These are phyloP conservation scores for Brachionus angularis DNA, from an alignment of 1,140 invertebrate species.

Conservation along the genomic window DNA sequence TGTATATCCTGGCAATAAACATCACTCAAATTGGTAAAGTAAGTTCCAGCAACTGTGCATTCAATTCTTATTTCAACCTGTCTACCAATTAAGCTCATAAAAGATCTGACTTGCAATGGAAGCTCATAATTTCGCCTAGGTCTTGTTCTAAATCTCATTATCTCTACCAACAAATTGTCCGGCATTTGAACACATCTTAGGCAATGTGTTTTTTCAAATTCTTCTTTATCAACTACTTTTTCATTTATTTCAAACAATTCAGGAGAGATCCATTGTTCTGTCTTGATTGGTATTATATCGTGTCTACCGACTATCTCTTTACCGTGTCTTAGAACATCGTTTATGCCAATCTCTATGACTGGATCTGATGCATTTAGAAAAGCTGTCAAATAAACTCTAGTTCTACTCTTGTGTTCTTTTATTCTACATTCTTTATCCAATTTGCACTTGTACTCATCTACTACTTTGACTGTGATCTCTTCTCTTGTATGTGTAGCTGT, in stretches of 20 bases:
- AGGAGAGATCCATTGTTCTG: slow-evolving; percentile 81
- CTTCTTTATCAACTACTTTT: slow-evolving; percentile 77
- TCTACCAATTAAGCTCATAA: slow-evolving; percentile 51
- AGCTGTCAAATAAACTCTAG: slow-evolving; percentile 87
- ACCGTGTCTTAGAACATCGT: slow-evolving; percentile 90
- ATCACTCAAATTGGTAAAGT: slow-evolving; percentile 21
- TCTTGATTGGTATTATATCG: slow-evolving; percentile 97
- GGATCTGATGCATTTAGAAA: slow-evolving; percentile 72
- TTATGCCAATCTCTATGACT: slow-evolving; percentile 90
- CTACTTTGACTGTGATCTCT: slow-evolving; percentile 89
- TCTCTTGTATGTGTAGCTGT: slow-evolving; percentile 93
- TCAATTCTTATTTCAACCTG: slow-evolving; percentile 71
- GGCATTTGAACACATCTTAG: slow-evolving; percentile 90
- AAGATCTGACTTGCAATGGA: slow-evolving; percentile 76
- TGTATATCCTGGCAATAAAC: slow-evolving; percentile 86
- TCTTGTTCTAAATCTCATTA: slow-evolving; percentile 90
- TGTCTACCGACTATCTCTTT: slow-evolving; percentile 97
- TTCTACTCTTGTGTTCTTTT: slow-evolving; percentile 84
- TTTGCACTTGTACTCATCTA: slow-evolving; percentile 91
- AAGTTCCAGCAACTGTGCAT: slow-evolving; percentile 22
- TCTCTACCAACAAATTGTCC: slow-evolving; percentile 82
- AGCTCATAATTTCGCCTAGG: slow-evolving; percentile 93
- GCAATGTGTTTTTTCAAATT: slow-evolving; percentile 81
- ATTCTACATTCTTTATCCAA: slow-evolving; percentile 73
- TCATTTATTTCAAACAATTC: slow-evolving; percentile 90